Evolutionary conservation across 1,140 invertebrate genomes (phyloP), one percentile per base, ranked within the genome.

Genomic region (Atta cephalotes): DNA sequence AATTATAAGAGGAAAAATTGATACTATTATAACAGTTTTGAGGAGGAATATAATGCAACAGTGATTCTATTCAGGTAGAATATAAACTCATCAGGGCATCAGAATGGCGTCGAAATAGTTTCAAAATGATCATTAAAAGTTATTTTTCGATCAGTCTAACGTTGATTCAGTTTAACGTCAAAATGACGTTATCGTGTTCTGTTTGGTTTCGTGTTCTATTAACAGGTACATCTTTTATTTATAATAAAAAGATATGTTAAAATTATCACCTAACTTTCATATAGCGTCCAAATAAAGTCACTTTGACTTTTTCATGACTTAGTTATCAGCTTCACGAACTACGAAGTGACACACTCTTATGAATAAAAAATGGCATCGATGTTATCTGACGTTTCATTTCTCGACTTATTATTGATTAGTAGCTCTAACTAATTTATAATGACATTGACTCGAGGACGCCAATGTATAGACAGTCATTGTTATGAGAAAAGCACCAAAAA

Each of bases 391-490:
- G 58, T 39, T 76, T 84, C 12, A 39, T 62, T 49, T 82, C 68
- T 74, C 18, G 4, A 60, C 74, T 14, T 71, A 49, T 72, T 74
- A 76, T 76, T 39, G 45, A 63, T 63, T 74, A 74, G n/a, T 56
- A 39, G 12, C 12, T 18, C 18, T 21, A 25, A 35, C 4, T 60
- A 81, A 80, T 68, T 62, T 51, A 80, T 81, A 70, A 81, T 86
- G 21, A 28, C 77, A 78, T 82, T 65, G 65, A 60, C 25, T 60
- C 21, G 56, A 68, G 62, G 35, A 16, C 58, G 45, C 21, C 18
- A 25, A 14, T 63, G 16, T 28, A 14, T 18, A 18, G n/a, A 16
- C 56, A 49, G 49, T 53, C 28, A 5, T 28, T 68, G 21, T 77
- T n/a, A 45, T 16, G 68, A 58, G 45, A 28, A 18, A 12, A 66